Percentiles rank a stretch among this genome's conserved stretches.
Evolutionary conservation across 2,888 invertebrate species (phyloP).

Genomic region (Pollenia griseotomentosa): DNA sequence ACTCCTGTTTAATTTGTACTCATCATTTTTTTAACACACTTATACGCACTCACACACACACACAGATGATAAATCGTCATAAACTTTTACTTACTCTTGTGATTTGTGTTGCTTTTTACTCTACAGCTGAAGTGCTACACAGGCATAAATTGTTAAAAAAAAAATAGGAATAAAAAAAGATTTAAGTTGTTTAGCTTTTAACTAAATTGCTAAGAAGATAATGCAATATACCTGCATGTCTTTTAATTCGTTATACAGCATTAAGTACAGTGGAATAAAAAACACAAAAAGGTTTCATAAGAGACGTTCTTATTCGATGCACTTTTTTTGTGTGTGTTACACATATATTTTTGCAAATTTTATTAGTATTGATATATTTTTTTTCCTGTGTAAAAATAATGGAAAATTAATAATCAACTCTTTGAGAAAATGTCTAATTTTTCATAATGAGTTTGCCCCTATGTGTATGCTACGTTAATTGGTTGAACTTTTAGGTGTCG

Average conservation of each 20-base stretch:
- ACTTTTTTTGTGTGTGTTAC: no score
- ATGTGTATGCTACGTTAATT: no score
- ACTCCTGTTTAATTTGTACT: conserved; percentile 16
- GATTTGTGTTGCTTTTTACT: not conserved
- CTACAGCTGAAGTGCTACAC: not conserved
- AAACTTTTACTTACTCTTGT: not conserved
- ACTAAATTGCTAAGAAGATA: conserved; percentile 31
- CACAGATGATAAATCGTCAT: no score
- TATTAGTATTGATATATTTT: no score
- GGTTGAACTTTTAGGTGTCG: no score
- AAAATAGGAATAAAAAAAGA: not conserved
- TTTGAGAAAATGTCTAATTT: no score
- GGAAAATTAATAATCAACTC: no score
- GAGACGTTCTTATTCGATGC: no score
- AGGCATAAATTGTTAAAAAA: not conserved
- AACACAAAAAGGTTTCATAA: not conserved
- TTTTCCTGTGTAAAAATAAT: no score
- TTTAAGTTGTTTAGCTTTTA: conserved; percentile 4
- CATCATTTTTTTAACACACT: conserved; percentile 5
- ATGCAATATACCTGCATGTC: not conserved
- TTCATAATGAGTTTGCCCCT: no score
- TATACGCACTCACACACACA: not conserved
- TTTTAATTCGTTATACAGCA: conserved; percentile 26
- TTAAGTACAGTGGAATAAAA: not conserved
- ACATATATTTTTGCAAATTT: no score